Base-by-base conservation (phyloP, 2,113 vertebrate species). In the Guaruba guarouba region DNA sequence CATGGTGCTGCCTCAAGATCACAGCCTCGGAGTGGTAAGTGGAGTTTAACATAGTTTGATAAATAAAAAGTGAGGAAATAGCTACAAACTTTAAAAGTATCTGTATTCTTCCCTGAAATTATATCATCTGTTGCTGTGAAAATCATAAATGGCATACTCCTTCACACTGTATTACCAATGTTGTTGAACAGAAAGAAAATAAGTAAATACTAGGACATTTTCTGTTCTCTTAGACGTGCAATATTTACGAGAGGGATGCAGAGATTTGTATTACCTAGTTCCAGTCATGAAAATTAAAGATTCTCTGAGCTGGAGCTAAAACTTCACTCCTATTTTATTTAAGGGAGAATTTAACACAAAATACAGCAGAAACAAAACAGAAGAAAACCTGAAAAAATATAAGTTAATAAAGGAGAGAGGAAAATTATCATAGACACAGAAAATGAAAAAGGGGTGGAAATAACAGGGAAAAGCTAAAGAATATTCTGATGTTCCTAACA, bases 381-480 rank as follows among this genome's bases (percentile, higher is more conserved):
- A 57, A 44, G 22, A 75, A 81, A 63, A 54, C 3, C 8, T 63
- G 11, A 37, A 81, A 81, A 86, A 66, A 35, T 0, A 3, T 4
- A 52, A 46, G 9, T n/a, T 54, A 46, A 14, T 49, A 71, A 27
- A 48, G 25, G 35, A 28, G 27, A 71, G 41, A 51, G 9, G 11
- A 43, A 91, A 89, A 43, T 0, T 0, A 28, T 49, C n/a, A 24
- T 0, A 43, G 17, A 54, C 15, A 23, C 1, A 2, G 22, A 82
- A 85, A 46, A 39, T 43, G 2, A 22, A 55, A 89, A 68, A 23
- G 2, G 3, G 0, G 5, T 79, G 20, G 5, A 41, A 77, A 68
- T 48, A 89, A 15, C 14, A 85, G 67, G 18, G 6, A 79, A 41
- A 90, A 62, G 4, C 3, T 49, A 82, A 62, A 1, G 1, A 35